A percentile compares a stretch with the other conserved stretches of the same genome.
These are phyloP conservation scores for Vespertilio murinus DNA, from an alignment of 2,797 vertebrate genomes.

Conservation along the genomic window DNA sequence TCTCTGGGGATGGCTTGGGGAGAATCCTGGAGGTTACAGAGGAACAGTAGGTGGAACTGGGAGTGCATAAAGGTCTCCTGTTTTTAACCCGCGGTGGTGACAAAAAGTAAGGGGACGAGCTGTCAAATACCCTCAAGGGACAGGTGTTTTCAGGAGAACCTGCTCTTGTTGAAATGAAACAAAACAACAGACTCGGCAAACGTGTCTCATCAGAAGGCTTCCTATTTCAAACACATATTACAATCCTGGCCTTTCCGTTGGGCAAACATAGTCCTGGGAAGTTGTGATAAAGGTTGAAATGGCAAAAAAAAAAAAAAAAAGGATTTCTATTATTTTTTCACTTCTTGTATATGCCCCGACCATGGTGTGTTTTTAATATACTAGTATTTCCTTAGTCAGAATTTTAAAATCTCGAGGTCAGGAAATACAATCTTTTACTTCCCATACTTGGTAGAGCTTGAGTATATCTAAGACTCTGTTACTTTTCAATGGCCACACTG, in stretches of 20 bases:
- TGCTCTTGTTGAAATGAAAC: neutral
- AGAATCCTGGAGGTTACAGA: neutral
- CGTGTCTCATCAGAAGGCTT: slow-evolving; percentile 1
- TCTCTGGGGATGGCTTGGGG: neutral
- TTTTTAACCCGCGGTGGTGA: slow-evolving; percentile 27
- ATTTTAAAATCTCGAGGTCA: neutral
- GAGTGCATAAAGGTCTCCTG: neutral
- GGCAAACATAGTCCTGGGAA: neutral
- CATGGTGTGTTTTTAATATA: neutral
- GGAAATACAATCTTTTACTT: neutral
- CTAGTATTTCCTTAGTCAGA: neutral
- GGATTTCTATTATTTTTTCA: neutral
- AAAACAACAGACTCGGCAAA: neutral
- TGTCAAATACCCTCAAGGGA: neutral
- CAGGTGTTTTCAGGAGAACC: slow-evolving; percentile 40
- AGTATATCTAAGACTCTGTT: neutral
- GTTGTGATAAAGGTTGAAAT: neutral
- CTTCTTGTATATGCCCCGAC: neutral
- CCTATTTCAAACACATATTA: neutral
- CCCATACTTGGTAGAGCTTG: neutral
- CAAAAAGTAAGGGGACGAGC: slow-evolving; percentile 10
- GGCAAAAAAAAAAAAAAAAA: neutral
- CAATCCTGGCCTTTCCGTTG: slow-evolving; percentile 9
- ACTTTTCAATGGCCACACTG: neutral
- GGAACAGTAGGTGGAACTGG: neutral